Percentiles rank a stretch among this genome's conserved stretches.
These are phyloP conservation scores for Artibeus jamaicensis DNA, from an alignment of 2,797 vertebrate genomes.

Conservation along the genomic window DNA sequence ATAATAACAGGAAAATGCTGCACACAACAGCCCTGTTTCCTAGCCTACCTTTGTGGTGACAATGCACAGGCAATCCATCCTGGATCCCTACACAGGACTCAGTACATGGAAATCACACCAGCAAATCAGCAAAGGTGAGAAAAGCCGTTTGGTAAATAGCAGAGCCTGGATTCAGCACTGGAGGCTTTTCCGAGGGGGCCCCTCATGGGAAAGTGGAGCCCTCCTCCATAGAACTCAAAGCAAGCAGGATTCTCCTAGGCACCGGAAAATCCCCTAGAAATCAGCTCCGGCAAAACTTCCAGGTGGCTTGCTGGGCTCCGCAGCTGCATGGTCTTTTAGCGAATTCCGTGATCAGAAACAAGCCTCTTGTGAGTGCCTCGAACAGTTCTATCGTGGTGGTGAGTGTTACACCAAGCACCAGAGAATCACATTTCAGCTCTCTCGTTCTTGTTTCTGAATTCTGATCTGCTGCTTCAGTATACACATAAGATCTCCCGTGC, in stretches of 20 bases:
- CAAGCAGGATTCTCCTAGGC: constrained; percentile 87
- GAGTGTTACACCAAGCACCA: constrained; percentile 80
- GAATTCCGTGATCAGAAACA: constrained; percentile 79
- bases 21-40: constrained; percentile 78
- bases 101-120: constrained; percentile 87
- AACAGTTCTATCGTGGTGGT: constrained; percentile 75
- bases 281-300: constrained; percentile 86
- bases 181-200: constrained; percentile 88
- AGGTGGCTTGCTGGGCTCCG: constrained; percentile 79
- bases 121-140: constrained; percentile 85
- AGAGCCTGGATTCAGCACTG: constrained; percentile 86
- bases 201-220: constrained; percentile 87
- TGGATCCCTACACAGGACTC: constrained; percentile 87
- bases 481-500: constrained; percentile 81
- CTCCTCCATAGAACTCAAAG: constrained; percentile 88
- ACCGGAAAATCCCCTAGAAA: constrained; percentile 85
- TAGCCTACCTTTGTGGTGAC: constrained; percentile 98
- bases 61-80: constrained; percentile 98
- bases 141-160: constrained; percentile 81
- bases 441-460: constrained; percentile 83
- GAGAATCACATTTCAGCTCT: constrained; percentile 86
- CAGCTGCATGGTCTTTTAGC: constrained; percentile 81
- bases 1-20: constrained; percentile 80
- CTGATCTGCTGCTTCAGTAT: constrained; percentile 84
- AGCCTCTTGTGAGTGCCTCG: constrained; percentile 80